Percentiles rank a stretch among this genome's conserved stretches.
These are phyloP conservation scores for Acanthochromis polyacanthus DNA, from an alignment of 2,113 vertebrate species.

Conservation along the genomic window DNA sequence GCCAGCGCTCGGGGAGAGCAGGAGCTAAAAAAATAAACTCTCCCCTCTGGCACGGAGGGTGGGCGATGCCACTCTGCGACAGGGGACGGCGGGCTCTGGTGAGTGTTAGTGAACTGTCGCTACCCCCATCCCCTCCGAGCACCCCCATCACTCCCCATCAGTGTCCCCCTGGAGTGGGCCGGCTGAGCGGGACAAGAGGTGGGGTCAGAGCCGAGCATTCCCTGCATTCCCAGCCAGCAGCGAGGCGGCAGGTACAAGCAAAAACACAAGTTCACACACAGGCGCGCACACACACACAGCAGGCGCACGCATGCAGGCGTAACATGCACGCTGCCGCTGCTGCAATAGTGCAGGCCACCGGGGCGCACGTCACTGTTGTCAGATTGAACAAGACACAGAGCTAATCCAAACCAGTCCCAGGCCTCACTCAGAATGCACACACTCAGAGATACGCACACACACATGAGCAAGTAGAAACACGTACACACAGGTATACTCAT, in stretches of 20 bases:
- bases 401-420: constrained; percentile 79
- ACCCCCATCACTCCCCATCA: constrained; percentile 69
- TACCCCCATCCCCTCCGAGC: constrained; percentile 27
- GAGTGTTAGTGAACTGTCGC: constrained; percentile 96
- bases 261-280: constrained; percentile 41
- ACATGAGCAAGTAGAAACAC: constrained; percentile 11
- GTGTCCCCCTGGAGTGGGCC: constrained; percentile 67
- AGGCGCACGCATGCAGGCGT: neutral
- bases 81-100: constrained; percentile 90
- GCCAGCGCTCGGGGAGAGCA: constrained; percentile 84
- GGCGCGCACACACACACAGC: constrained; percentile 13
- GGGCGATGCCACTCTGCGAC: constrained; percentile 92
- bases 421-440: constrained; percentile 44
- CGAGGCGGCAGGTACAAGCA: constrained; percentile 66
- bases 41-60: constrained; percentile 94
- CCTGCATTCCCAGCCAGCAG: constrained; percentile 80
- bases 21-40: constrained; percentile 96
- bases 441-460: constrained; percentile 10
- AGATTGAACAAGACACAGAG: constrained; percentile 80
- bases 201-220: constrained; percentile 84
- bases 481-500: constrained; percentile 24
- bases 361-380: constrained; percentile 80
- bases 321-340: constrained; percentile 33
- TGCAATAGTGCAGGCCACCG: constrained; percentile 63
- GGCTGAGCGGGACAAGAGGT: constrained; percentile 60